Conservation (phyloP, 1,140 invertebrate species). For the Meteorus sp. region DNA sequence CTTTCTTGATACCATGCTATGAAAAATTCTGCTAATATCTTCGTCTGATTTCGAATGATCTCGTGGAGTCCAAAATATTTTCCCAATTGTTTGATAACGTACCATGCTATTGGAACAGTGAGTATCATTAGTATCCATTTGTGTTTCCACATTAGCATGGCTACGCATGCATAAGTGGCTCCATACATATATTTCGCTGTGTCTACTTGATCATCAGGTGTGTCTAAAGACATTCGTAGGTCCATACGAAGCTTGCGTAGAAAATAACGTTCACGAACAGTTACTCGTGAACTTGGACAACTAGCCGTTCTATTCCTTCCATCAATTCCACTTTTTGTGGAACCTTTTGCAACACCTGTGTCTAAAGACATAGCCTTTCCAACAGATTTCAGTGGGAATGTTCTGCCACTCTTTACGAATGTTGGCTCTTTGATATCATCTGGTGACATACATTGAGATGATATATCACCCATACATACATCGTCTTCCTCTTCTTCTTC, state of each 20-base stretch:
- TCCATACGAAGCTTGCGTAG: slow-evolving; percentile 51
- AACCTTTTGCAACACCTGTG: slow-evolving; percentile 32
- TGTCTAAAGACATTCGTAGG: slow-evolving; percentile 59
- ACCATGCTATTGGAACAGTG: slow-evolving; percentile 68
- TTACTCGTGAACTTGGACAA: slow-evolving; percentile 19
- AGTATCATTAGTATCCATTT: slow-evolving; percentile 71
- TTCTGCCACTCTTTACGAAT: not conserved
- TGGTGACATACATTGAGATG: not conserved
- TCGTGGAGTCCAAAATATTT: slow-evolving; percentile 58
- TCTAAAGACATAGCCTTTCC: slow-evolving; percentile 48
- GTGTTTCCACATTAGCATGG: slow-evolving; percentile 73
- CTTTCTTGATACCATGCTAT: slow-evolving; percentile 55
- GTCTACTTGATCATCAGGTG: slow-evolving; percentile 44
- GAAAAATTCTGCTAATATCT: slow-evolving; percentile 33
- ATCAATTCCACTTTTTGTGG: not conserved
- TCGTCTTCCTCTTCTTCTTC: slow-evolving; percentile 25
- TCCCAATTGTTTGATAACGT: slow-evolving; percentile 64
- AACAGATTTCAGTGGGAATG: slow-evolving; percentile 30
- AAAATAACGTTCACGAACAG: slow-evolving; percentile 43
- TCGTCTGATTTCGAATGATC: slow-evolving; percentile 43
- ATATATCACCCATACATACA: slow-evolving; percentile 17
- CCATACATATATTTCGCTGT: slow-evolving; percentile 69
- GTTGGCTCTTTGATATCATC: slow-evolving; percentile 17
- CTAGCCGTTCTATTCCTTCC: slow-evolving; percentile 21
- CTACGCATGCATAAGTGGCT: slow-evolving; percentile 68